Evolutionary conservation across 2,113 vertebrate genomes (phyloP), one percentile per base, ranked within the genome.

Genomic region (Anolis carolinensis): DNA sequence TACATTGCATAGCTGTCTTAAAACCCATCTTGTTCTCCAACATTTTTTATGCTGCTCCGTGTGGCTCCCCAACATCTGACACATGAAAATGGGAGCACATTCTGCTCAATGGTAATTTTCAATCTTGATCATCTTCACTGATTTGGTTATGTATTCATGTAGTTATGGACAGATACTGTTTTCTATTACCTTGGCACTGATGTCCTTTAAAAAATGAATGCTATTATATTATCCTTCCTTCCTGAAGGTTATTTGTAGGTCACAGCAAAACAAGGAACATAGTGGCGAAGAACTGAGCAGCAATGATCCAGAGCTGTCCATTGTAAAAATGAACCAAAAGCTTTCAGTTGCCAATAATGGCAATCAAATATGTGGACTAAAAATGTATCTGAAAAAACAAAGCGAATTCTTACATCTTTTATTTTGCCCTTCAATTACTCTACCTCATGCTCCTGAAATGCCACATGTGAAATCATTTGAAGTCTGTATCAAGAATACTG

Each of bases 391-490:
- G 4, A 34, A 73, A 14, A 78, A 70, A 34, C 81, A 82, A 91
- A 86, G 71, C 39, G 34, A 92, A 91, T 78, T 82, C 7, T 36
- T 82, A 44, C 11, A 70, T 3, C 32, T 9, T 25, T 88, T 92
- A n/a, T 11, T 34, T 32, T 85, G 39, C 2, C 11, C 11, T 88
- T 92, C 62, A 77, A 36, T 86, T 21, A 39, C 36, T 25, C 21
- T 50, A 30, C 8, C 7, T 9, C 4, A 74, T 83, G 82, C 9
- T 87, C 82, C 67, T 79, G 67, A 92, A 91, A 90, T 88, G 65
- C 76, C 79, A 87, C 13, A 48, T 32, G 21, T 32, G 85, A 73
- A 80, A 83, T n/a, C 23, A 65, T 86, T 82, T 86, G 87, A 75
- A 62, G 8, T 77, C 55, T 82, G 7, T 67, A 80, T 32, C 44